Base-by-base conservation (phyloP, 2,888 invertebrate species). In the Leptinotarsa haldemani region DNA sequence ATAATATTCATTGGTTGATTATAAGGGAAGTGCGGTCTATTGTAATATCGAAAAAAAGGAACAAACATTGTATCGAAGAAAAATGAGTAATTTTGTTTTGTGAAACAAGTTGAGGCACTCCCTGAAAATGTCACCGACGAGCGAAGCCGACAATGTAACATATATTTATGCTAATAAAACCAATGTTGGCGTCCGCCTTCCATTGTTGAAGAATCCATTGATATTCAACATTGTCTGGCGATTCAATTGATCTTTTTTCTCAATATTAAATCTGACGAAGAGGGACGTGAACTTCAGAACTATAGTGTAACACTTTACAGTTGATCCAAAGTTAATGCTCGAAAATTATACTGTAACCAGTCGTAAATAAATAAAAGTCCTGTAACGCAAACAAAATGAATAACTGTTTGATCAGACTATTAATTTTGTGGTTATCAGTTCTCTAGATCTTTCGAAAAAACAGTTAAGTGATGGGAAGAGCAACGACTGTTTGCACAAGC, bases 111-210 rank as follows among this genome's bases (percentile, higher is more conserved):
- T 66, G n/a, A 40, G 76, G 72, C 76, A 68, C 76, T 65, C 76
- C 76, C 70, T 76, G 67, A 15, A 73, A 76, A 74, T 76, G 76
- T 76, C 76, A 76, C 74, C 74, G 76, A 64, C 70, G 58, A 52
- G 64, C 65, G 47, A 68, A 69, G 69, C 78, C 74, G 77, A 77
- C 77, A 77, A 79, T 74, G 82, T 83, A 85, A 83, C 84, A 82
- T 84, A 84, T 85, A 85, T 84, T 85, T 85, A 85, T 85, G 85
- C 83, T 84, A 85, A 85, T 85, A 82, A 79, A 81, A 81, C 78
- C 80, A 77, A 73, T 79, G 76, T 78, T 77, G 80, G 81, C 80
- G 75, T 78, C 83, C 85, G 85, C 85, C 85, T 82, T 79, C 83
- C 84, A 85, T 85, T 85, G 85, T 85, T 82, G 70, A 67, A 78